Conservation (phyloP, 2,797 vertebrate genomes). For the Crenichthys baileyi region DNA sequence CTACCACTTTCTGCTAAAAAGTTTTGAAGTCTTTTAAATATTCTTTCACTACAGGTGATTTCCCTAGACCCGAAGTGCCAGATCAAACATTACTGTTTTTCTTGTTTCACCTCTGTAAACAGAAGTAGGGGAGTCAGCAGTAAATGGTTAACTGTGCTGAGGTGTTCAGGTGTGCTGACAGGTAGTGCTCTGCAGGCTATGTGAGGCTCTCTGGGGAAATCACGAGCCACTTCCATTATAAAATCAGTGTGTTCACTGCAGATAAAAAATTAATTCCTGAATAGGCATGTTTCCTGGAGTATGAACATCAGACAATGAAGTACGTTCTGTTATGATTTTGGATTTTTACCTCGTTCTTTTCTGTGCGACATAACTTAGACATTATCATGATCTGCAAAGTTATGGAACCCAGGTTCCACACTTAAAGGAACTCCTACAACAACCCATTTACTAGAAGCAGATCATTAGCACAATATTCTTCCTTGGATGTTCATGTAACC, state of each 20-base stretch:
- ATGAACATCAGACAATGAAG: not conserved
- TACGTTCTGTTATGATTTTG: not conserved
- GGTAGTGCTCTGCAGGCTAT: constrained; percentile 70
- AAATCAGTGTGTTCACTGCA: constrained; percentile 62
- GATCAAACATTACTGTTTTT: constrained; percentile 49
- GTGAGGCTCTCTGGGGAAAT: constrained; percentile 76
- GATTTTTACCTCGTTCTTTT: not conserved
- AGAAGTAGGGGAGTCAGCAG: constrained; percentile 66
- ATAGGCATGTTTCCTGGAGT: not conserved
- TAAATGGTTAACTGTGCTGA: constrained; percentile 57
- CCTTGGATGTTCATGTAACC: too few species aligned
- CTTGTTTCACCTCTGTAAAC: constrained; percentile 66
- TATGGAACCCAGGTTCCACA: not conserved
- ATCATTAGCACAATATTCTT: not conserved
- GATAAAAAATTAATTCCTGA: constrained; percentile 10
- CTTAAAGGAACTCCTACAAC: not conserved
- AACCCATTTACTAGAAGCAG: not conserved
- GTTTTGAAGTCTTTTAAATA: not conserved
- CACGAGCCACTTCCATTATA: constrained; percentile 54
- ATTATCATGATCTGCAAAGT: not conserved
- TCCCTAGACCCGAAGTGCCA: constrained; percentile 26
- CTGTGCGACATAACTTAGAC: not conserved
- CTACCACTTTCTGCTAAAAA: not conserved
- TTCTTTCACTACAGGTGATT: constrained; percentile 30
- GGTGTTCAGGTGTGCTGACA: constrained; percentile 83